These are phyloP conservation scores for Hermodice carunculata DNA, from an alignment of 2,888 invertebrate genomes.

Conservation along the genomic window DNA sequence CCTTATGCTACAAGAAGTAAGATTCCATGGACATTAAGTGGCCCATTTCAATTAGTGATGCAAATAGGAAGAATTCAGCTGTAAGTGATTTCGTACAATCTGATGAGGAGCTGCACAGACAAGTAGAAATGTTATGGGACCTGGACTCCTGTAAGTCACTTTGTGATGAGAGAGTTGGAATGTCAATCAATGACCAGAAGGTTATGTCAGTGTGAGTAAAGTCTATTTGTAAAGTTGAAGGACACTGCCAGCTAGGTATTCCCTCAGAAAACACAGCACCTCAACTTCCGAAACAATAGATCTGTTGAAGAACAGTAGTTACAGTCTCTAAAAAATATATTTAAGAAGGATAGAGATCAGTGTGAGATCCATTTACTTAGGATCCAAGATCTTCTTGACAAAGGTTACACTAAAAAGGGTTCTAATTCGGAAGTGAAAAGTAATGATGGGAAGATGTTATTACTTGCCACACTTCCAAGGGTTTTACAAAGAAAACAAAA, in stretches of 20 bases:
- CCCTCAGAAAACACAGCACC: constrained; percentile 14
- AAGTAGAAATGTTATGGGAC: constrained; percentile 76
- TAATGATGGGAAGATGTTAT: constrained; percentile 6
- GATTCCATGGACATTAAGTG: constrained; percentile 28
- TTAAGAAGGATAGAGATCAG: constrained; percentile 3
- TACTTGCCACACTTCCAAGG: constrained; percentile 32
- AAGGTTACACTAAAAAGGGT: background rate
- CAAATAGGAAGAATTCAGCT: background rate
- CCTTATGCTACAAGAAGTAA: constrained; percentile 22
- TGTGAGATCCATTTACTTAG: background rate
- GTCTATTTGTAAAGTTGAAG: background rate
- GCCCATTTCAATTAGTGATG: background rate
- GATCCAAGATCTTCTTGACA: constrained; percentile 8
- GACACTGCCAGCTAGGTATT: constrained; percentile 19
- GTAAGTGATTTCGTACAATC: constrained; percentile 14
- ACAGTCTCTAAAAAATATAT: background rate
- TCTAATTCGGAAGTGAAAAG: background rate
- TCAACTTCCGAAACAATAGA: constrained; percentile 1
- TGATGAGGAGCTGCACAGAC: constrained; percentile 86
- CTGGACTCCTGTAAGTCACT: constrained; percentile 12
- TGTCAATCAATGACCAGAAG: constrained; percentile 78
- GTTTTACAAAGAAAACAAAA: background rate
- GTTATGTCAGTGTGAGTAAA: constrained; percentile 8
- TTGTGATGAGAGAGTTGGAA: background rate
- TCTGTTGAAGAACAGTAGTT: background rate